Conservation (phyloP, 2,888 invertebrate species). For the Sarcophaga variegata region DNA sequence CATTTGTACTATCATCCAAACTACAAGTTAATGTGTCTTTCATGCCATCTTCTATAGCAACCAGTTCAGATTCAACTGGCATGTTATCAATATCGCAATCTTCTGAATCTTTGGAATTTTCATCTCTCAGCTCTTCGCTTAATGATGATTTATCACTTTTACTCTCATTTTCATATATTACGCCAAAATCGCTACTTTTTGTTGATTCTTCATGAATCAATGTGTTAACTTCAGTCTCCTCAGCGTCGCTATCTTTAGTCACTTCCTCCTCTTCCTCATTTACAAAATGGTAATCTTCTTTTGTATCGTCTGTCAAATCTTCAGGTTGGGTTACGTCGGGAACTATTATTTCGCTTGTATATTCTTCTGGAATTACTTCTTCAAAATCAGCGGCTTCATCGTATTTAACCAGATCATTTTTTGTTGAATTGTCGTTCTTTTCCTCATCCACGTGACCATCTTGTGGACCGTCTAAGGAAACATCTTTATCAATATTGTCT, state of each 20-base stretch:
- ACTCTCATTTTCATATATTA: slow-evolving; percentile 45
- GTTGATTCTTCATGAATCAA: slow-evolving; percentile 14
- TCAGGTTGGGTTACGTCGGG: slow-evolving; percentile 67
- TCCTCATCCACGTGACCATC: background rate
- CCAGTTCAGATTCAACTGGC: slow-evolving; percentile 46
- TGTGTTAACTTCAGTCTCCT: slow-evolving; percentile 54
- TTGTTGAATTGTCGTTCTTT: background rate
- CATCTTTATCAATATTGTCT: background rate
- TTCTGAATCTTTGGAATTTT: slow-evolving; percentile 25
- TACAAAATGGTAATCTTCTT: slow-evolving; percentile 20
- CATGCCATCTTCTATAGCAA: slow-evolving; percentile 50
- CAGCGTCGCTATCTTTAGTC: slow-evolving; percentile 25
- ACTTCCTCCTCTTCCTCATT: slow-evolving; percentile 24
- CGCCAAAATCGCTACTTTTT: slow-evolving; percentile 40
- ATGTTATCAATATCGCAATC: slow-evolving; percentile 16
- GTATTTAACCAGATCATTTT: slow-evolving; percentile 3
- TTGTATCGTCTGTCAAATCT: slow-evolving; percentile 63
- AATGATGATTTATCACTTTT: background rate
- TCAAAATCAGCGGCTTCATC: slow-evolving; percentile 60
- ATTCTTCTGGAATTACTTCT: slow-evolving; percentile 63
- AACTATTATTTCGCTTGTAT: slow-evolving; percentile 69
- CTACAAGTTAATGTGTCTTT: background rate
- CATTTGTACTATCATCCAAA: slow-evolving; percentile 34
- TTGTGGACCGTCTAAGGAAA: background rate
- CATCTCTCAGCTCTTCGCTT: slow-evolving; percentile 22